Evolutionary conservation across 2,888 invertebrate species (phyloP).

Genomic region (Tenthredo mesomela): DNA sequence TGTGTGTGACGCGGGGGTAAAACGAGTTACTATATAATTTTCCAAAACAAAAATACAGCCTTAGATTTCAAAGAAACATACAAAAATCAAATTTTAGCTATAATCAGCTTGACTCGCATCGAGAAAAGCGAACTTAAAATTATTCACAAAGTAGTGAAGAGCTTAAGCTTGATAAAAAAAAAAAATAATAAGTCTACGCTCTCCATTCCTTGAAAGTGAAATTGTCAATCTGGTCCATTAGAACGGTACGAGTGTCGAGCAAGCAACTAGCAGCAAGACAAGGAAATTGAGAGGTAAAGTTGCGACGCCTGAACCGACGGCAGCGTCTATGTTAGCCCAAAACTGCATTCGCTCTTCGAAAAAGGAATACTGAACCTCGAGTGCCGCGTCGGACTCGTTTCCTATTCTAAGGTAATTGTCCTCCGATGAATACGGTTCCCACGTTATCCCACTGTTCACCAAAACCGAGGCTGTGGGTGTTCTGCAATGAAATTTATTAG

Average conservation of each 20-base stretch:
- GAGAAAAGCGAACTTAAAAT: too few relatives aligned
- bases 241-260: background rate
- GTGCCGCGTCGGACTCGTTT: background rate
- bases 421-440: background rate
- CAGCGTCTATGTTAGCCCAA: background rate
- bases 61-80: too few relatives aligned
- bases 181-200: too few relatives aligned
- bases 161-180: too few relatives aligned
- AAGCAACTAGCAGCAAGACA: background rate
- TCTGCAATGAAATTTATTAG: background rate
- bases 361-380: background rate
- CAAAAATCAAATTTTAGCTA: too few relatives aligned
- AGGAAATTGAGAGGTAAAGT: background rate
- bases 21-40: too few relatives aligned
- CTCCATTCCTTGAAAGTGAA: too few relatives aligned
- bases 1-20: too few relatives aligned
- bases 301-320: background rate
- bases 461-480: background rate
- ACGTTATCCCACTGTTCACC: background rate
- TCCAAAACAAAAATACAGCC: too few relatives aligned
- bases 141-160: too few relatives aligned
- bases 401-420: background rate
- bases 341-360: background rate
- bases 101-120: too few relatives aligned
- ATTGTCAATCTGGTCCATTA: too few relatives aligned